Evolutionary conservation across 2,888 invertebrate species (phyloP).

Genomic region (Harpalus rufipes): DNA sequence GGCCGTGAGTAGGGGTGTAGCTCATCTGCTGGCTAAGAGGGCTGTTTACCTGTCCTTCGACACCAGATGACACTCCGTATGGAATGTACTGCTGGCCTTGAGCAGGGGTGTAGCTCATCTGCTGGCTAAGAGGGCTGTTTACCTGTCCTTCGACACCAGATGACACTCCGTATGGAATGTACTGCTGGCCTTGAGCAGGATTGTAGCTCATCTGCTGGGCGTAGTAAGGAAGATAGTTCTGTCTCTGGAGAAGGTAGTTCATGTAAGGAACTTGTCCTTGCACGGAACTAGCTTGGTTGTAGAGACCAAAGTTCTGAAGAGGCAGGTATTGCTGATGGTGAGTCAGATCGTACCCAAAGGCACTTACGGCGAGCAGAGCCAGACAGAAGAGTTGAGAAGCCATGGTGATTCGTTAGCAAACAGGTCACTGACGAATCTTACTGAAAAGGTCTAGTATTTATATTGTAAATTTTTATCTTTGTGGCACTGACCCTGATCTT

Average conservation of each 20-base stretch:
- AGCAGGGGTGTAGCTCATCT: no score
- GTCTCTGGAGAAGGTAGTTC: neutral
- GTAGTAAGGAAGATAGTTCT: neutral
- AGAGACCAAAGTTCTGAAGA: neutral
- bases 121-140: neutral
- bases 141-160: neutral
- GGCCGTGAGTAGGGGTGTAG: no score
- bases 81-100: no score
- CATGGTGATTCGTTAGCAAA: neutral
- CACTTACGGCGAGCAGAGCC: constrained; percentile 5
- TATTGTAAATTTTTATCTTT: neutral
- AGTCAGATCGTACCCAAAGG: neutral
- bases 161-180: no score
- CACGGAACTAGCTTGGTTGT: neutral
- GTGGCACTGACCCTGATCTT: no score
- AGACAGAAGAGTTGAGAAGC: neutral
- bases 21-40: no score
- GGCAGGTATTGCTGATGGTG: constrained; percentile 1
- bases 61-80: no score
- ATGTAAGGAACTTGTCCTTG: neutral
- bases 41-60: no score
- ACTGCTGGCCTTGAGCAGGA: neutral
- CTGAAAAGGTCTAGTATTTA: neutral
- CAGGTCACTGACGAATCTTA: neutral
- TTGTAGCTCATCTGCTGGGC: neutral